Evolutionary conservation across 2,888 invertebrate species (phyloP).

Genomic region (Petrolisthes cinctipes): DNA sequence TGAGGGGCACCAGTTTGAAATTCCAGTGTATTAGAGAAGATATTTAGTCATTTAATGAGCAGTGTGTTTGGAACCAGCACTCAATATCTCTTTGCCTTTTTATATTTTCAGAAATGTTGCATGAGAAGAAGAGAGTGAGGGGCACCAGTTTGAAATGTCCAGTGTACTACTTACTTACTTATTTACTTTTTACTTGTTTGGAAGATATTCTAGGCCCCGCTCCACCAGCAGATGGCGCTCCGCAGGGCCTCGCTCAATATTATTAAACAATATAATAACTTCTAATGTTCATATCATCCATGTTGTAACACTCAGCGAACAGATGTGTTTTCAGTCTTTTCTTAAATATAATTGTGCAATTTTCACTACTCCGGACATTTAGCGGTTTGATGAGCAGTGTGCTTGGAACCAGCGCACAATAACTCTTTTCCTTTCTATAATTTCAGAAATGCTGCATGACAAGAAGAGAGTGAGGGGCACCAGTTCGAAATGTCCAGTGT

Average conservation of each 20-base stretch:
- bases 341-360: too few species aligned
- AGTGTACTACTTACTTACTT: constrained; percentile 32
- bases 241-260: too few species aligned
- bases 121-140: constrained; percentile 6
- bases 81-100: neutral
- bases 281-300: too few species aligned
- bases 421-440: neutral
- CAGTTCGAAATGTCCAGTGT: constrained; percentile 44
- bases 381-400: constrained; percentile 49
- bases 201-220: too few species aligned
- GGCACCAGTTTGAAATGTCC: constrained; percentile 32
- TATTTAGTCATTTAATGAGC: constrained; percentile 43
- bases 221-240: too few species aligned
- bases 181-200: too few species aligned
- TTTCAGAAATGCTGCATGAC: constrained; percentile 32
- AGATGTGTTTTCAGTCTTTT: too few species aligned
- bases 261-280: too few species aligned
- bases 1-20: constrained; percentile 13
- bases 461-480: neutral
- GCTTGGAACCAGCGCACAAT: constrained; percentile 12
- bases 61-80: constrained; percentile 32
- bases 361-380: constrained; percentile 2
- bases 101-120: constrained; percentile 29
- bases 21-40: constrained; percentile 27
- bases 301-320: too few species aligned